phyloP scores from a whole-genome alignment of 2,797 vertebrate species.

The Columba guinea region DNA sequence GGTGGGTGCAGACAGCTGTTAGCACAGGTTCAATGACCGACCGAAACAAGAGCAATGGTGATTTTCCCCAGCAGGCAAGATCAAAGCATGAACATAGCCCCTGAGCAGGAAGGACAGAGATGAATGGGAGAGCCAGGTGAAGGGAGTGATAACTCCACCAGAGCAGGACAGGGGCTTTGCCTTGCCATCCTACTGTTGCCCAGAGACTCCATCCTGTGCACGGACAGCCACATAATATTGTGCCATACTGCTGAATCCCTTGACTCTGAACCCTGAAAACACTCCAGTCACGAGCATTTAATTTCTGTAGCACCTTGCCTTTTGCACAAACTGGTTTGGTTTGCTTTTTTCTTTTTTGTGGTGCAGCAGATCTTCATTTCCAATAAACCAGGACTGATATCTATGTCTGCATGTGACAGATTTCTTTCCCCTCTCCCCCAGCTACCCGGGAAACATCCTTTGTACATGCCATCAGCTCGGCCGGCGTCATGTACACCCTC shows the following conservation, averaged over 20 bases:
- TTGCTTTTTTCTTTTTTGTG: not conserved
- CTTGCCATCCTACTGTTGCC: not conserved
- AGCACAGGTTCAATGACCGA: not conserved
- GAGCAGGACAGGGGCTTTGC: not conserved
- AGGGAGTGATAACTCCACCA: not conserved
- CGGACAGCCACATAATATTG: not conserved
- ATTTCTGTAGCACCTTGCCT: not conserved
- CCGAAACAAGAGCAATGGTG: not conserved
- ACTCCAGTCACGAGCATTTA: accelerated
- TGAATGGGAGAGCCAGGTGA: accelerated
- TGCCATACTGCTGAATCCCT: not conserved
- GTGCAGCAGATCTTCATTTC: not conserved
- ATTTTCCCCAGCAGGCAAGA: not conserved
- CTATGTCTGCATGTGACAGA: not conserved
- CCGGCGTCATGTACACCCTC: conserved; percentile 94
- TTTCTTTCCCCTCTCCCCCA: conserved; percentile 54
- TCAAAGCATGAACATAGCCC: not conserved
- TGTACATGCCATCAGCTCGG: conserved; percentile 94
- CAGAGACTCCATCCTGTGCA: not conserved
- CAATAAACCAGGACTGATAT: accelerated
- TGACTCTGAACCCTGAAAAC: not conserved
- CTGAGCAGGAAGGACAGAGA: not conserved
- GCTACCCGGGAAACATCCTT: conserved; percentile 95
- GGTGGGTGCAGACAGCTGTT: not conserved
- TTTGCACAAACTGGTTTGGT: not conserved